phyloP scores from a whole-genome alignment of 2,888 invertebrate genomes.

The Tenthredo notha region DNA sequence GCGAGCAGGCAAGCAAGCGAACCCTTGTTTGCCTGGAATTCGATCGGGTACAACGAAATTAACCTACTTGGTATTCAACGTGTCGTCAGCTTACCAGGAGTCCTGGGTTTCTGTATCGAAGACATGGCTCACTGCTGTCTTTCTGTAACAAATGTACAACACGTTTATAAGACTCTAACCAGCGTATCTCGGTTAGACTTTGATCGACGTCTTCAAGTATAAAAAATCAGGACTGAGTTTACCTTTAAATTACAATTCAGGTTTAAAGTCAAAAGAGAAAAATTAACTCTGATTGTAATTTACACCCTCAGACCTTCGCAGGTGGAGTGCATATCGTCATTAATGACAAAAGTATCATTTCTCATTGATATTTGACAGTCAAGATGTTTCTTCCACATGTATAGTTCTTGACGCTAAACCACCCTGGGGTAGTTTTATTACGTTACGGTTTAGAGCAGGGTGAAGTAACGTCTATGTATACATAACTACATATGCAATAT shows the following conservation, averaged over 20 bases:
- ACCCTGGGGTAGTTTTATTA: background rate
- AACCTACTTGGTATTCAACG: slow-evolving; percentile 69
- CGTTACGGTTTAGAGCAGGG: slow-evolving; percentile 5
- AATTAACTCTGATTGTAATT: background rate
- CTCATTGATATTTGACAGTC: slow-evolving; percentile 4
- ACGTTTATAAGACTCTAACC: background rate
- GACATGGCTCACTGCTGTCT: background rate
- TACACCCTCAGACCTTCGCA: background rate
- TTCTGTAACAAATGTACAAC: background rate
- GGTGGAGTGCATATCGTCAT: background rate
- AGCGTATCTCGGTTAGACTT: too few species aligned
- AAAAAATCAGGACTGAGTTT: too few species aligned
- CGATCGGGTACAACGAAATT: slow-evolving; percentile 73
- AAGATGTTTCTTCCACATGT: background rate
- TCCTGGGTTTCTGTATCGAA: slow-evolving; percentile 4
- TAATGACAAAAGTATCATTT: background rate
- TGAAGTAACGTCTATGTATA: background rate
- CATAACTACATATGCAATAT: background rate
- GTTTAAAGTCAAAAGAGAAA: background rate
- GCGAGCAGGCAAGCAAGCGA: slow-evolving; percentile 45
- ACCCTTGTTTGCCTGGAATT: slow-evolving; percentile 60
- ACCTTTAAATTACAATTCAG: background rate
- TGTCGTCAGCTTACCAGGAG: background rate
- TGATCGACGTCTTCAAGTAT: too few species aligned
- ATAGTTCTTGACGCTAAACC: slow-evolving; percentile 4